A percentile compares a stretch with the other conserved stretches of the same genome.
Conservation (phyloP, 2,113 vertebrate genomes). For the Acrocephalus arundinaceus region DNA sequence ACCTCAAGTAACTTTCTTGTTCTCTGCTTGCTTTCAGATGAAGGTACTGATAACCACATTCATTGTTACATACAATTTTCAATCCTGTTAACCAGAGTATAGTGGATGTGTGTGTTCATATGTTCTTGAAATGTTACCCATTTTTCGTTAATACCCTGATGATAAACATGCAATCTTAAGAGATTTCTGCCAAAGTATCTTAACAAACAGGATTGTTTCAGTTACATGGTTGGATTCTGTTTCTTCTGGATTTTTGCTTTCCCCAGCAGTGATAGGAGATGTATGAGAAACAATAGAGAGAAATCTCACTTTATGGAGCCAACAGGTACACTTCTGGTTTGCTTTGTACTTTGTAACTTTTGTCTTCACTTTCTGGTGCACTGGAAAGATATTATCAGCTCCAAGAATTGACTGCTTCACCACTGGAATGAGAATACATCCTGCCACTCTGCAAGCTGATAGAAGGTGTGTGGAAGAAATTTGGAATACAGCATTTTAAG, state of each 20-base stretch:
- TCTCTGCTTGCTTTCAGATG: neutral
- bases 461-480: neutral
- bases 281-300: neutral
- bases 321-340: neutral
- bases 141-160: neutral
- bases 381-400: neutral
- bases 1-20: neutral
- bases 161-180: neutral
- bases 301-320: neutral
- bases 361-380: neutral
- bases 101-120: neutral
- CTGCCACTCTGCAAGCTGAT: neutral
- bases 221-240: neutral
- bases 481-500: neutral
- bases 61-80: neutral
- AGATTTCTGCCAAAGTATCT: neutral
- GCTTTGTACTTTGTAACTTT: neutral
- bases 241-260: neutral
- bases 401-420: neutral
- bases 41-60: neutral
- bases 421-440: neutral
- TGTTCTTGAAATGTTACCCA: neutral
- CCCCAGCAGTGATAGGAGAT: neutral
- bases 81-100: neutral
- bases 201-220: neutral